A percentile compares a stretch with the other conserved stretches of the same genome.
Conservation (phyloP, 2,113 vertebrate genomes). For the Thunnus thynnus region DNA sequence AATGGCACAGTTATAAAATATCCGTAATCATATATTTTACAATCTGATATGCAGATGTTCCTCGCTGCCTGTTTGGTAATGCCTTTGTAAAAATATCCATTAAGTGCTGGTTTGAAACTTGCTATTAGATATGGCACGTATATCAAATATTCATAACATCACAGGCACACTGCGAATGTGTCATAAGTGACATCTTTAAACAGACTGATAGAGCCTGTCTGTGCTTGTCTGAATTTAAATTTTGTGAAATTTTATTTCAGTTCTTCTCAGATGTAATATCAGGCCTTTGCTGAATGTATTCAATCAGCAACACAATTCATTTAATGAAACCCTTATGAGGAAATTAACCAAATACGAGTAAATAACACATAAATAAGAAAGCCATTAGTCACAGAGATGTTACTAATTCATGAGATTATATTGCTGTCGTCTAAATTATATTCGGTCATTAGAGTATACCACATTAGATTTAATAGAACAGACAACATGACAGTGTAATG, state of each 20-base stretch:
- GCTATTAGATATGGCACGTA: slow-evolving; percentile 6
- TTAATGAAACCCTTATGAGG: not conserved
- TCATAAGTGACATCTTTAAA: slow-evolving; percentile 25
- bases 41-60: slow-evolving; percentile 17
- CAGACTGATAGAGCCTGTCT: not conserved
- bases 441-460: not conserved
- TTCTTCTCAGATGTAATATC: not conserved
- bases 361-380: not conserved
- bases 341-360: not conserved
- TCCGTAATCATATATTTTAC: slow-evolving; percentile 5
- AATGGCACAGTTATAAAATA: slow-evolving; percentile 2
- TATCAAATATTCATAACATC: slow-evolving; percentile 31
- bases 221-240: not conserved
- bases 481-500: not conserved
- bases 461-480: not conserved
- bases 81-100: slow-evolving; percentile 12
- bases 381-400: not conserved
- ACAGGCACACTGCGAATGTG: not conserved
- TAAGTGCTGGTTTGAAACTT: slow-evolving; percentile 1
- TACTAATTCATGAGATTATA: not conserved
- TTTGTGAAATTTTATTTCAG: not conserved
- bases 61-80: not conserved
- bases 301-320: not conserved
- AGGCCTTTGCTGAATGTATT: not conserved
- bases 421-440: not conserved